phyloP scores from a whole-genome alignment of 1,140 invertebrate species.

The silkworm (Bombyx mori) region DNA sequence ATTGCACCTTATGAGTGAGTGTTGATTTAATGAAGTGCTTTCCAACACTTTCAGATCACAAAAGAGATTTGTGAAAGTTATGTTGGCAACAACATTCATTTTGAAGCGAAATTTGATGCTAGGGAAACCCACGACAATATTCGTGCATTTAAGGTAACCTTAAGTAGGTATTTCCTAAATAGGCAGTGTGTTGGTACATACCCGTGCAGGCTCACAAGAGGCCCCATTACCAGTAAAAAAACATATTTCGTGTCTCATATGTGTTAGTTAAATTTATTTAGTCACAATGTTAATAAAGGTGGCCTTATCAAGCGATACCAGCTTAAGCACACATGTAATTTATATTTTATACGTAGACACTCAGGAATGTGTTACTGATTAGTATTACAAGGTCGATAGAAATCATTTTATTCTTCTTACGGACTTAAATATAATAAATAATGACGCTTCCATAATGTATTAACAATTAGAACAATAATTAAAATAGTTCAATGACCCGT shows the following conservation, averaged over 20 bases:
- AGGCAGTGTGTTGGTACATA: too few species aligned
- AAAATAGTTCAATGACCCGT: slow-evolving; percentile 19
- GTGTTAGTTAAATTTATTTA: too few species aligned
- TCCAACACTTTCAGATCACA: slow-evolving; percentile 49
- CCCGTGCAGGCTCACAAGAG: too few species aligned
- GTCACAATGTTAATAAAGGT: too few species aligned
- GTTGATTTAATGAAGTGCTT: slow-evolving; percentile 47
- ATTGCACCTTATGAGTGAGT: slow-evolving; percentile 24
- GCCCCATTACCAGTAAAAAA: too few species aligned
- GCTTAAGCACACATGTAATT: slow-evolving; percentile 11
- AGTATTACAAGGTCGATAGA: slow-evolving; percentile 13
- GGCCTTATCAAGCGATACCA: slow-evolving; percentile 4
- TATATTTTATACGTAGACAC: slow-evolving; percentile 9
- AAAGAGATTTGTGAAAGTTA: slow-evolving; percentile 42
- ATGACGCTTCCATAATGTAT: not conserved
- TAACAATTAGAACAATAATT: not conserved
- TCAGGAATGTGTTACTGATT: slow-evolving; percentile 21
- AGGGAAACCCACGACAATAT: too few species aligned
- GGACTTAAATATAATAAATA: not conserved
- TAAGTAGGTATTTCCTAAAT: too few species aligned
- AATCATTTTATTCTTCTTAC: slow-evolving; percentile 6
- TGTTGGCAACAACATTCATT: slow-evolving; percentile 15
- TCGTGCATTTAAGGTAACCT: too few species aligned
- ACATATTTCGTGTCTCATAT: too few species aligned
- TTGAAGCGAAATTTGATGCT: not conserved